A percentile compares a stretch with the other conserved stretches of the same genome.
Evolutionary conservation across 1,140 invertebrate genomes (phyloP).

Genomic region (Copidosoma floridanum): DNA sequence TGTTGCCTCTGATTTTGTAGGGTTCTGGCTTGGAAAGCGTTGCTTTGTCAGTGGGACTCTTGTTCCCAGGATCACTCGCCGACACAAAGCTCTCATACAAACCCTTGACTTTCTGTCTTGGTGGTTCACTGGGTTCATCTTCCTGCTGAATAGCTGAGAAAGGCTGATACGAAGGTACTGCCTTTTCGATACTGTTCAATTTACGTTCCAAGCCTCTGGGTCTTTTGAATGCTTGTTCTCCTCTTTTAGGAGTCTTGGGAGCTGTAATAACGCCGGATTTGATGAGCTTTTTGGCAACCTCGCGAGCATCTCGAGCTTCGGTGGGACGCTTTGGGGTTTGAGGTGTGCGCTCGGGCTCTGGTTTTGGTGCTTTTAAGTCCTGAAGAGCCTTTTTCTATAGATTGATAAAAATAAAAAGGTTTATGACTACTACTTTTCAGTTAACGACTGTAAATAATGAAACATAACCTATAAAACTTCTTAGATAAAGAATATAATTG

Average conservation of each 20-base stretch:
- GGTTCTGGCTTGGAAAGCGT: constrained; percentile 55
- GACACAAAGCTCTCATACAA: constrained; percentile 88
- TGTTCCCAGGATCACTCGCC: constrained; percentile 68
- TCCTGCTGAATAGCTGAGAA: constrained; percentile 79
- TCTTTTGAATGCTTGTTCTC: constrained; percentile 83
- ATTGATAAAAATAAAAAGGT: constrained; percentile 31
- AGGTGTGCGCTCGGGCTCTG: constrained; percentile 78
- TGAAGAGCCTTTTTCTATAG: constrained; percentile 86
- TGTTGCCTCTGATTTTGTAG: constrained; percentile 72
- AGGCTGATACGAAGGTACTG: constrained; percentile 82
- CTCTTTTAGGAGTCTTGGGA: constrained; percentile 71
- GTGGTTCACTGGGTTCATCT: constrained; percentile 59
- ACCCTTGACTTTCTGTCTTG: constrained; percentile 64
- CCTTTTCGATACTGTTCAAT: constrained; percentile 68
- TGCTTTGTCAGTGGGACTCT: constrained; percentile 58
- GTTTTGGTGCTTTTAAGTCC: constrained; percentile 83
- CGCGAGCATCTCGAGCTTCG: constrained; percentile 88
- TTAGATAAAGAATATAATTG: background rate
- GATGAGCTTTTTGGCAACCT: constrained; percentile 91
- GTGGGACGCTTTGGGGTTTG: constrained; percentile 74
- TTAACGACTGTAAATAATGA: constrained; percentile 16
- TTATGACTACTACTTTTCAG: constrained; percentile 1
- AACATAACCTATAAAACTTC: constrained; percentile 25
- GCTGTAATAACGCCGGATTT: constrained; percentile 90
- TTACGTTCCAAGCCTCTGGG: constrained; percentile 80